Conservation (phyloP, 2,797 vertebrate species). For the Clarias laeviceps region DNA sequence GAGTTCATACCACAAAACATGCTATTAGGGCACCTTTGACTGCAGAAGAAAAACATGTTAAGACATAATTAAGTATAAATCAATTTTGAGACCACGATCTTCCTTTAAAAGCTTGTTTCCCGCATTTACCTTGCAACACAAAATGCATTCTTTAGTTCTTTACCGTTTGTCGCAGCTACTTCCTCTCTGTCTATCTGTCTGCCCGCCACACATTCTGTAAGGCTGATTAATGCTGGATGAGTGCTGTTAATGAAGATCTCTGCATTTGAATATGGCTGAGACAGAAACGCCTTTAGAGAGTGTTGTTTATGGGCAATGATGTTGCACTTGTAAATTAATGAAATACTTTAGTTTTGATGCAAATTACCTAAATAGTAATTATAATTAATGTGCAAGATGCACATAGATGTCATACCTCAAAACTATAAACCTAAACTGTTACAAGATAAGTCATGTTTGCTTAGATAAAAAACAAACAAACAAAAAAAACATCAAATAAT, state of each 20-base stretch:
- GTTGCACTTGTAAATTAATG: constrained; percentile 32
- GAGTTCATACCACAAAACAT: constrained; percentile 38
- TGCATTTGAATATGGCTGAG: constrained; percentile 70
- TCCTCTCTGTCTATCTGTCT: constrained; percentile 43
- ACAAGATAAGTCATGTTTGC: not conserved
- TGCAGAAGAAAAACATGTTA: constrained; percentile 36
- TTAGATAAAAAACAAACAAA: not conserved
- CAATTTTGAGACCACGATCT: constrained; percentile 47
- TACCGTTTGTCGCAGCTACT: not conserved
- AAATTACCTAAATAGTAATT: constrained; percentile 52
- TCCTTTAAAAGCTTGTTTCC: constrained; percentile 56
- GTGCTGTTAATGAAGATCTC: constrained; percentile 71
- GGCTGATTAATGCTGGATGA: constrained; percentile 66
- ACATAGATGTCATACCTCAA: constrained; percentile 18
- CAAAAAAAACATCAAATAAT: not conserved
- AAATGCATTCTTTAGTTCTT: constrained; percentile 25
- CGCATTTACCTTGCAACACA: constrained; percentile 13
- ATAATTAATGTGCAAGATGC: constrained; percentile 48
- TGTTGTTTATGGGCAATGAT: constrained; percentile 45
- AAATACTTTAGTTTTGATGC: constrained; percentile 26
- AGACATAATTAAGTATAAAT: constrained; percentile 53
- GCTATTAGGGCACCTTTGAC: constrained; percentile 39
- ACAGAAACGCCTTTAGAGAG: constrained; percentile 33
- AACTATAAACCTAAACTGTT: not conserved
- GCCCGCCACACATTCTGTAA: constrained; percentile 56